Percentiles rank a stretch among this genome's conserved stretches.
phyloP scores from a whole-genome alignment of 1,140 invertebrate genomes.

The Ceratina japonica region DNA sequence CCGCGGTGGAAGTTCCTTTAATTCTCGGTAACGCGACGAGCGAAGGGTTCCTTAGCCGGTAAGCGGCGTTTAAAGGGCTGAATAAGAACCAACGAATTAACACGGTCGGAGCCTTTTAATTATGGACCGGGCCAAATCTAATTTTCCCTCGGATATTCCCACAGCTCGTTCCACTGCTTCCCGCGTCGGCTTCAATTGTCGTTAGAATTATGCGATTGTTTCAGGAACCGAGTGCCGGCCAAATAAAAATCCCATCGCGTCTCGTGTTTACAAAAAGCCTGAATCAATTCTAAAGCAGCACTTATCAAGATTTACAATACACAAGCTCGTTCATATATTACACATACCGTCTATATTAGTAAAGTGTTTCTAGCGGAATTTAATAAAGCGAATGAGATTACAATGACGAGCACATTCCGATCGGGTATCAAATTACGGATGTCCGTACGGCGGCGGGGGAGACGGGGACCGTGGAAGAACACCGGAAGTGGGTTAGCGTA shows the following conservation, averaged over 20 bases:
- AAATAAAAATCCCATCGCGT: too few species aligned
- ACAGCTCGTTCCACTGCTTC: neutral
- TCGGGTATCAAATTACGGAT: too few species aligned
- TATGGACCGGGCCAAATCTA: conserved; percentile 45
- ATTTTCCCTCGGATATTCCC: conserved; percentile 33
- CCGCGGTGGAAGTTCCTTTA: conserved; percentile 39
- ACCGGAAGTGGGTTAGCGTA: neutral
- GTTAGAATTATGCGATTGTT: neutral
- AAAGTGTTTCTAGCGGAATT: too few species aligned
- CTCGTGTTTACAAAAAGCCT: too few species aligned
- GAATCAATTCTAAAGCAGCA: too few species aligned
- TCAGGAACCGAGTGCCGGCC: too few species aligned
- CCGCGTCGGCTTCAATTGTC: neutral
- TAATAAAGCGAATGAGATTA: too few species aligned
- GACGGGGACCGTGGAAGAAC: neutral
- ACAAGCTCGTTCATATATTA: too few species aligned
- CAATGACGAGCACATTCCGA: too few species aligned
- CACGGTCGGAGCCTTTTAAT: conserved; percentile 53
- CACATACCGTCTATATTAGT: too few species aligned
- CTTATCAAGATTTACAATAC: too few species aligned
- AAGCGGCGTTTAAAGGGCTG: conserved; percentile 49
- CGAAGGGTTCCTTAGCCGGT: conserved; percentile 4
- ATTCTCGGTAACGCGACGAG: conserved; percentile 45
- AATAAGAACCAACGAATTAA: conserved; percentile 60
- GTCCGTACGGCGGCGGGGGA: too few species aligned